Percentiles rank a stretch among this genome's conserved stretches.
Evolutionary conservation across 2,888 invertebrate species (phyloP).

Genomic region (Philhelius pedissequus): DNA sequence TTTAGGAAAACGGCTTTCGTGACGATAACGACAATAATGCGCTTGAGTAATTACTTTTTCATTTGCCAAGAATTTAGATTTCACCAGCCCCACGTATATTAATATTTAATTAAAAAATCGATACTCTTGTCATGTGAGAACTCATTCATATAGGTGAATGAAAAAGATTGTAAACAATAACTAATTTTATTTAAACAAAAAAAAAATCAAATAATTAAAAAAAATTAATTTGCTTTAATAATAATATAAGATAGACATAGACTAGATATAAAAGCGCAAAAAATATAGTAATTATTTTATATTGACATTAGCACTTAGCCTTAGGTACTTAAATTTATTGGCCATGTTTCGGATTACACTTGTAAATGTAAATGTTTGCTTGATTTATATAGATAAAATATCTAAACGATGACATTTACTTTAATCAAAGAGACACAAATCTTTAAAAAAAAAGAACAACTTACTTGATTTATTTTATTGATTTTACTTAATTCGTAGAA

Average conservation of each 20-base stretch:
- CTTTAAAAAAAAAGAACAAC: background rate
- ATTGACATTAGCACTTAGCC: too few relatives aligned
- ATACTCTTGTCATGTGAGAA: slow-evolving; percentile 73
- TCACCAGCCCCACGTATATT: slow-evolving; percentile 62
- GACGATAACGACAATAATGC: slow-evolving; percentile 45
- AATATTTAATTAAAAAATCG: slow-evolving; percentile 77
- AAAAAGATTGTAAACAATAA: slow-evolving; percentile 43
- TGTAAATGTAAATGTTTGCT: too few relatives aligned
- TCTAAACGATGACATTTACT: background rate
- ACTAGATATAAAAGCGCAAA: too few relatives aligned
- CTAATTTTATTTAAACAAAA: background rate
- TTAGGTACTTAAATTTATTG: too few relatives aligned
- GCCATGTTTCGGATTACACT: too few relatives aligned
- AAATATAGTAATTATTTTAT: too few relatives aligned
- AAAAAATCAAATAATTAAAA: background rate
- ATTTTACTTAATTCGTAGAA: background rate
- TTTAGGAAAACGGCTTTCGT: slow-evolving; percentile 40
- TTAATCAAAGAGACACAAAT: background rate
- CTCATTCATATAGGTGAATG: slow-evolving; percentile 4
- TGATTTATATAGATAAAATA: too few relatives aligned
- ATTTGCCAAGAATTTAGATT: slow-evolving; percentile 21
- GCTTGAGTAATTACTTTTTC: slow-evolving; percentile 54
- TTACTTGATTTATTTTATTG: background rate
- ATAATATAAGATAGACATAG: too few relatives aligned
- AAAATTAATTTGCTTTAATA: too few relatives aligned